Evolutionary conservation across 2,888 invertebrate species (phyloP), one percentile per base, ranked within the genome.

Genomic region (Chrysomela aeneicollis): DNA sequence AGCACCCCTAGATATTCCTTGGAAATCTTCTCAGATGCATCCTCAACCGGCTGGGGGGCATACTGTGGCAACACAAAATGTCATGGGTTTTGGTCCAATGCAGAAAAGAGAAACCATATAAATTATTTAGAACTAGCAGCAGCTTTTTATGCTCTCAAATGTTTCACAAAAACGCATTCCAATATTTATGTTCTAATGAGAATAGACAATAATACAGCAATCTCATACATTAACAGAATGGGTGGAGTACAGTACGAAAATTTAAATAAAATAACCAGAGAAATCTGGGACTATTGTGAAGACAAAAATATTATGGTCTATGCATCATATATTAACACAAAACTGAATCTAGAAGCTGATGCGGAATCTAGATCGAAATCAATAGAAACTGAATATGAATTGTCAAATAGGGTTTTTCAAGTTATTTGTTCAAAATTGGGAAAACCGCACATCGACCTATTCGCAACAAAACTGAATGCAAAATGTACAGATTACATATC

Each of bases 101-200:
- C 12, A 26, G 22, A 63, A 21, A 63, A 59, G 59, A 32, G 18
- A 10, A 30, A 51, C 21, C 55, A 63, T 47, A 66, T 66, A 12
- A 57, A 63, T 15, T 46, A 15, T 17, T 51, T 63, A 60, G 66
- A 66, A 55, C 50, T 61, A 6, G 6, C 35, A 8, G 63, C 60
- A 3, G 50, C 30, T 21, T 60, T 53, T 21, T 17, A 32, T 63
- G 59, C 26, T 1, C 17, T 59, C 12, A 47, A 54, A 50, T 53
- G 46, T 49, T 66, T 63, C 32, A 55, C 59, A 9, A 64, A 57
- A 64, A n/a, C 15, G 26, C 17, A 47, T 1, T 15, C 6, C 15
- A 37, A 60, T 26, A 50, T 52, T 49, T 58, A 51, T 32, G 53
- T 64, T 10, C 58, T 67, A 47, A 3, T 37, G 18, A 15, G 19